Evolutionary conservation across 2,888 invertebrate species (phyloP).

Genomic region (Eupithecia dodoneata): DNA sequence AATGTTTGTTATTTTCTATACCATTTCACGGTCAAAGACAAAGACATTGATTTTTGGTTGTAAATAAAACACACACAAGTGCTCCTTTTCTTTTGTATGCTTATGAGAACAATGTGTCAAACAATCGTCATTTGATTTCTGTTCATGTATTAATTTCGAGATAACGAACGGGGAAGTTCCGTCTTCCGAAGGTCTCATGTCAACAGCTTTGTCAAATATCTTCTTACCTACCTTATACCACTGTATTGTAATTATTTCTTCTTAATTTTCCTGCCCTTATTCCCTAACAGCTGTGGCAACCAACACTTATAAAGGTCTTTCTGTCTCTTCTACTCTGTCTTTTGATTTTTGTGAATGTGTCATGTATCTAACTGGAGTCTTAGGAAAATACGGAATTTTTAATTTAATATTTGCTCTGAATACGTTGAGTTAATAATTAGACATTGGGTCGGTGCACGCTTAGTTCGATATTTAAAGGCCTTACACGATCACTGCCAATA

Average conservation of each 20-base stretch:
- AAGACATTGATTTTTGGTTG: not conserved
- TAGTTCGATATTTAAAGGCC: not conserved
- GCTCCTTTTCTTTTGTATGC: not conserved
- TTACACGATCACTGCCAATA: not conserved
- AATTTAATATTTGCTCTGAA: not conserved
- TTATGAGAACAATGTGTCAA: no score
- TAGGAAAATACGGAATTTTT: not conserved
- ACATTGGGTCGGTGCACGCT: not conserved
- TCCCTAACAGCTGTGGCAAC: not conserved
- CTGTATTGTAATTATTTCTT: not conserved
- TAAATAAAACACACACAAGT: not conserved
- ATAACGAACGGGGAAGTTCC: not conserved
- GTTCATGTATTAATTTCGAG: not conserved
- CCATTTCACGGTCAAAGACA: not conserved
- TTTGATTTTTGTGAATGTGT: not conserved
- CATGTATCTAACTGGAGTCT: not conserved
- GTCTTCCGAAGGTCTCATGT: not conserved
- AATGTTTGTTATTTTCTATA: not conserved
- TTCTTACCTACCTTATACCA: not conserved
- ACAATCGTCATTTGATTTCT: not conserved
- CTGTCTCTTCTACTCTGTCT: not conserved
- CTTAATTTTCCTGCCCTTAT: not conserved
- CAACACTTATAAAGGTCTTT: not conserved
- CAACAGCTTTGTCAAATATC: not conserved
- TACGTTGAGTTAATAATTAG: not conserved